Evolutionary conservation across 2,113 vertebrate genomes (phyloP).

Genomic region (Gracilinanus agilis): DNA sequence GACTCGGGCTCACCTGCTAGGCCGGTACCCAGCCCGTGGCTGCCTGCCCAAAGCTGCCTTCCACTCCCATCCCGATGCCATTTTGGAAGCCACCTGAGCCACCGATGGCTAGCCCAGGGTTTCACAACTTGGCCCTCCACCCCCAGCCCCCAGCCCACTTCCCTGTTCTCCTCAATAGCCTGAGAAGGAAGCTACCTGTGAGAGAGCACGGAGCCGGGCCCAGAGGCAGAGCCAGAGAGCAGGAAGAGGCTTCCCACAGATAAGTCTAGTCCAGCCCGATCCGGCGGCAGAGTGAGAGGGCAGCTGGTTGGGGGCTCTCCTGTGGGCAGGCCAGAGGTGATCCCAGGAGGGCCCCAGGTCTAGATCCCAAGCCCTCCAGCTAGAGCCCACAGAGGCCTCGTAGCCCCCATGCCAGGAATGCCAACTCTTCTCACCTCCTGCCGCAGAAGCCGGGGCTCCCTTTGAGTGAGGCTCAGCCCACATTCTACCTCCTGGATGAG

Average conservation of each 20-base stretch:
- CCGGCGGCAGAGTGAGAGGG: too few species aligned
- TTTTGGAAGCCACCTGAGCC: slow-evolving; percentile 1
- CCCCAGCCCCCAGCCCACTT: not conserved
- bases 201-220: not conserved
- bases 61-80: slow-evolving; percentile 17
- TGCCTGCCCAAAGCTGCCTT: not conserved
- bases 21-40: not conserved
- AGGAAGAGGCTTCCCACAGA: not conserved
- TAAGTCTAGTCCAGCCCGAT: not conserved
- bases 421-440: too few species aligned
- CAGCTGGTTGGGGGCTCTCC: slow-evolving; percentile 12
- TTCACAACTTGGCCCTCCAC: slow-evolving; percentile 6
- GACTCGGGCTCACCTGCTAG: not conserved
- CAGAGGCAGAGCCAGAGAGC: not conserved
- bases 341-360: slow-evolving; percentile 6
- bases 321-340: not conserved
- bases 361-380: not conserved
- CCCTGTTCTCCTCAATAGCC: slow-evolving; percentile 11
- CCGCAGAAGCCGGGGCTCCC: not conserved
- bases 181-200: slow-evolving; percentile 31
- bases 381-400: too few species aligned
- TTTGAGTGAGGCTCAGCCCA: too few species aligned
- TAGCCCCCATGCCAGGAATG: not conserved
- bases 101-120: slow-evolving; percentile 18
- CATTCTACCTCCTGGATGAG: not conserved